Conservation (phyloP, 2,113 vertebrate species). For the Bujurquina vittata region DNA sequence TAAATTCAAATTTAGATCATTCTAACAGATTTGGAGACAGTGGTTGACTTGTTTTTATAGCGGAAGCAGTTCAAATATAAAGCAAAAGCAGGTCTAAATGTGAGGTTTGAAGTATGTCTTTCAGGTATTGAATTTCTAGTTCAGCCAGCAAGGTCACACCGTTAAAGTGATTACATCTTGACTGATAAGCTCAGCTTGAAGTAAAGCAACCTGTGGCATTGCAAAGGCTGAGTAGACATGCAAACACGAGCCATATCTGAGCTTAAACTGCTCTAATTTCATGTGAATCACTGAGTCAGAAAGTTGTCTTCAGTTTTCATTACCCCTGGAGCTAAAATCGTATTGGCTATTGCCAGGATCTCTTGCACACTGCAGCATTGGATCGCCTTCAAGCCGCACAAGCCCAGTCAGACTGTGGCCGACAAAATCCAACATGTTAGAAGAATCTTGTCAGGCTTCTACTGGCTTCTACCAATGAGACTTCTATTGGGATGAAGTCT, state of each 20-base stretch:
- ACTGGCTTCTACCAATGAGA: constrained; percentile 13
- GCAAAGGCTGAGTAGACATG: not conserved
- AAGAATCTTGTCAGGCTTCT: not conserved
- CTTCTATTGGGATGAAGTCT: constrained; percentile 10
- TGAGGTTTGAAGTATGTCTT: not conserved
- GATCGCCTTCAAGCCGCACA: not conserved
- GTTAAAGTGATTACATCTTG: constrained; percentile 25
- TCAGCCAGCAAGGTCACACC: constrained; percentile 9
- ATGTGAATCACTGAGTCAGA: not conserved
- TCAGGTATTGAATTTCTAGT: constrained; percentile 19
- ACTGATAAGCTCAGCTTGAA: constrained; percentile 4
- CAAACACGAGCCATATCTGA: not conserved
- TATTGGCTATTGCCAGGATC: constrained; percentile 13
- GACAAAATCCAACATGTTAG: constrained; percentile 48
- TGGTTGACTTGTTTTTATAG: not conserved
- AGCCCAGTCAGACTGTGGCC: constrained; percentile 29
- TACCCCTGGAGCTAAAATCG: not conserved
- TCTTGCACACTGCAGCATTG: not conserved
- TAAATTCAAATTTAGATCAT: not conserved
- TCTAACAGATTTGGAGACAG: not conserved
- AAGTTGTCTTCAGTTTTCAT: not conserved
- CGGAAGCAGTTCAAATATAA: not conserved
- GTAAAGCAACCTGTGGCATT: not conserved
- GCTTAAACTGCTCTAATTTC: not conserved
- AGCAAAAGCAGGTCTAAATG: not conserved